Base-by-base conservation (phyloP, 2,888 invertebrate genomes). In the Nymphalis c-album region DNA sequence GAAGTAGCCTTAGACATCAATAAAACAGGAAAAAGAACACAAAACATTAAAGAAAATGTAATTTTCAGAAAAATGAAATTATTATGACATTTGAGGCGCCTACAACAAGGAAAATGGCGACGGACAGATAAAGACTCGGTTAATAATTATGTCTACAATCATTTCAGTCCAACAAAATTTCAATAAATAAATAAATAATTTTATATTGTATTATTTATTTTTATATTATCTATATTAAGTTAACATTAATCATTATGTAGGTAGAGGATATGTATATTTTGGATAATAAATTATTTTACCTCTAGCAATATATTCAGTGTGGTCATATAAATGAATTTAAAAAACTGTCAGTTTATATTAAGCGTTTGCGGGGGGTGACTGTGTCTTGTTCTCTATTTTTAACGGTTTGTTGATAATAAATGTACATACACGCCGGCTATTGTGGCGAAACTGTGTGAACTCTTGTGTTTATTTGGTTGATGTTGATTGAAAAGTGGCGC, bases 1-100 rank as follows among this genome's bases (percentile, higher is more conserved):
- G 78, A 80, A 79, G 80, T 76, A 76, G 71, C 74, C 72, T 79
- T 77, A 79, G 76, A 75, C 74, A 75, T 71, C 76, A 81, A 84
- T 79, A 76, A 82, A 85, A 84, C 75, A 77, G 76, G 80, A 77
- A 80, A 83, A 86, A 83, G 77, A 88, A 88, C 83, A 77, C 81
- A 90, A 90, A 86, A 85, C 86, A 86, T 80, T 74, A 87, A 90
- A 88, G 81, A 86, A 90, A 90, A 89, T 82, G 79, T 82, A 84
- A 83, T 86, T 86, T 86, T 84, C 79, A 75, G 80, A 83, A 87
- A 89, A 87, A 85, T 81, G 82, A 90, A 91, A 92, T 90, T 91
- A 92, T 92, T 92, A 92, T 92, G 91, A 92, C 91, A 92, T 92
- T 91, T 91, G 90, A 90, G 85, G 90, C 90, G 88, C 90, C 91